Conservation (phyloP, 2,797 vertebrate genomes). For the Tragopan temminckii region DNA sequence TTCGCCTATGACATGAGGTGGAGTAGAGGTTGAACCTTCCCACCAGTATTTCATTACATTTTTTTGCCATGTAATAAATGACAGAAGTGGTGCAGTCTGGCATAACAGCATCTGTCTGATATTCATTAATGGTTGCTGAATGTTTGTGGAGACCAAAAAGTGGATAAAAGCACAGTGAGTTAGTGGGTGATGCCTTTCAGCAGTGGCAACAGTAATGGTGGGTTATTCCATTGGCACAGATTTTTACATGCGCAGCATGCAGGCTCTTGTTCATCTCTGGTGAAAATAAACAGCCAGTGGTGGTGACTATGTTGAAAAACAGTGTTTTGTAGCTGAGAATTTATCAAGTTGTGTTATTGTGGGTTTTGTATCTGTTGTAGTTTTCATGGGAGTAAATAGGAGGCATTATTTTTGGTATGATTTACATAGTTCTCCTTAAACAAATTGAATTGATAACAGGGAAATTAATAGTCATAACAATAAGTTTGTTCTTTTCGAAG, state of each 20-base stretch:
- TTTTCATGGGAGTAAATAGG: neutral
- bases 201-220: neutral
- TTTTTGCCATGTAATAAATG: neutral
- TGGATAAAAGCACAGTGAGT: neutral
- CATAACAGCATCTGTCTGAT: neutral
- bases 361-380: neutral
- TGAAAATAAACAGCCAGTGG: neutral
- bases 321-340: neutral
- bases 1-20: neutral
- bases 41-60: neutral
- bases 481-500: neutral
- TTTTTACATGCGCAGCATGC: neutral
- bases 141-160: neutral
- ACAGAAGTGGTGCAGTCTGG: neutral
- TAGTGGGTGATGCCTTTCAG: neutral
- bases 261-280: neutral
- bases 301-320: neutral
- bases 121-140: neutral
- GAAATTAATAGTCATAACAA: neutral
- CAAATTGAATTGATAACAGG: neutral
- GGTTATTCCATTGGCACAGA: neutral
- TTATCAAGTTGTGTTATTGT: neutral
- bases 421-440: neutral
- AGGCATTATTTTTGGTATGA: neutral
- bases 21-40: neutral